phyloP scores from a whole-genome alignment of 2,797 vertebrate species.

The Hydrocynus forskahlii region DNA sequence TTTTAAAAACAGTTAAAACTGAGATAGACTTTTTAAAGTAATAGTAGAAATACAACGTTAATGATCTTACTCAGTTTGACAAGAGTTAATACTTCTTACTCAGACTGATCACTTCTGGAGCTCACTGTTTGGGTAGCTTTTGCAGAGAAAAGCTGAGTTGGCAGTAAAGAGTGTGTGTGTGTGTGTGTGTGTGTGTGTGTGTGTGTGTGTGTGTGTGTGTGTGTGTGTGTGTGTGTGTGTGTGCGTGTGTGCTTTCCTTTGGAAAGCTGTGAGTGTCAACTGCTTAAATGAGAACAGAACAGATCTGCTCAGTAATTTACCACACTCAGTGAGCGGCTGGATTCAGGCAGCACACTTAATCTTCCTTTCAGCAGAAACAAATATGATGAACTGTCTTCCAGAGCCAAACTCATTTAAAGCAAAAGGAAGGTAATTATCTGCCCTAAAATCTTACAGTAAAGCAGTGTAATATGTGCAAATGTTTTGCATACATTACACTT shows the following conservation, averaged over 20 bases:
- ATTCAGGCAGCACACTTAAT: neutral
- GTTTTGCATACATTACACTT: no score
- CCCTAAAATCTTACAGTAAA: no score
- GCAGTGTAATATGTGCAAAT: no score
- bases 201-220: no score
- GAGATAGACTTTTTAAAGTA: no score
- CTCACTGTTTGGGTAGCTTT: neutral
- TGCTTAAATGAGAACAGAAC: neutral
- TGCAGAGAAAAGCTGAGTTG: neutral
- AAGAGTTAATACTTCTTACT: neutral
- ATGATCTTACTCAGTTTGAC: neutral
- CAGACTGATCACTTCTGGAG: no score
- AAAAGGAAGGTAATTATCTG: neutral
- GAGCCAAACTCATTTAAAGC: neutral
- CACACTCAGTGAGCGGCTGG: neutral
- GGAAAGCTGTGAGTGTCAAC: conserved; percentile 4
- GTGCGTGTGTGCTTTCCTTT: neutral
- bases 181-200: no score
- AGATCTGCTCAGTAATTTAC: neutral
- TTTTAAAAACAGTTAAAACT: no score
- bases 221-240: neutral
- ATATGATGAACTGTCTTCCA: neutral
- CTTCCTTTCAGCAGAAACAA: neutral
- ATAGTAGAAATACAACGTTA: no score
- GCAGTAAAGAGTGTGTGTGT: no score